Evolutionary conservation across 2,113 vertebrate species (phyloP), one percentile per base, ranked within the genome.

Genomic region (Parotia lawesii): DNA sequence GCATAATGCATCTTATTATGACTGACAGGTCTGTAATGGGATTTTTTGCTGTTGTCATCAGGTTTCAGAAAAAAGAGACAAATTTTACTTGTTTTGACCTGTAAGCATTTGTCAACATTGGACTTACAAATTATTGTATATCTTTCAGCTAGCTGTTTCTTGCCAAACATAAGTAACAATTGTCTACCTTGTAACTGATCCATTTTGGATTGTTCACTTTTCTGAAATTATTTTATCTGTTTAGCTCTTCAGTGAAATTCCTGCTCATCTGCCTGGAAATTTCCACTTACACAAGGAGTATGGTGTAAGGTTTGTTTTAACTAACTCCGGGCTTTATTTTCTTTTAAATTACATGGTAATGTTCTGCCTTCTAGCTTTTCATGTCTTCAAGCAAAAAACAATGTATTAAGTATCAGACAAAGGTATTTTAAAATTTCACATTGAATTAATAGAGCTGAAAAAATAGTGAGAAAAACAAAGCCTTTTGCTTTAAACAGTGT

Each of bases 11-110:
- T 56, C 37, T 92, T 81, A 93, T 97, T 94, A 90, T 96, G 96
- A 98, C 94, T 96, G 89, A 78, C 93, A 96, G 66, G 31, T 33
- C 35, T 66, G 53, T 85, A 96, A 97, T 95, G 72, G 93, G 53
- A 89, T 94, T 96, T 95, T 95, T 96, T 95, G 87, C 71, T 95
- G 47, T 64, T 89, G 44, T 94, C 73, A 94, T 89, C 74, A 90
- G 42, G 67, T 97, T 96, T 95, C 80, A 90, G 56, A 88, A 94
- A 90, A 97, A 93, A 85, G 27, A 64, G 60, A 74, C 16, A 95
- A 79, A 35, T 96, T 96, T 96, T 72, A 50, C 42, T 18, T 25
- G n/a, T 90, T 89, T 92, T 96, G 87, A 95, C 67, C 65, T 89
- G 89, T 79, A 91, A 95, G 48, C 47, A 85, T 93, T 97, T 96